phyloP scores from a whole-genome alignment of 2,888 invertebrate genomes.

The Zootermopsis nevadensis region DNA sequence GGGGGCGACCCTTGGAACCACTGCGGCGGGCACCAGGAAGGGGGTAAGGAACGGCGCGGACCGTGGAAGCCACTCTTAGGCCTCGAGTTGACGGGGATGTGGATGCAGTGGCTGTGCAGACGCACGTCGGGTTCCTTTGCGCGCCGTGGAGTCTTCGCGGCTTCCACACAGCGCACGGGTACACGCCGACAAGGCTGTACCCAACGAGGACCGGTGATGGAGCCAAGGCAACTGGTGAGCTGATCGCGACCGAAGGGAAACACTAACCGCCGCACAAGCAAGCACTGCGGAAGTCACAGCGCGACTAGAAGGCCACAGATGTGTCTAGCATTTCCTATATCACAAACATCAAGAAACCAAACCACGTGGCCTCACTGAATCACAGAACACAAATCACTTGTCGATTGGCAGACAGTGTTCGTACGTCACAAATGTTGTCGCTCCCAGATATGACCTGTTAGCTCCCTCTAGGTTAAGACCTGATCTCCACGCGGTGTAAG shows the following conservation, averaged over 20 bases:
- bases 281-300: background rate
- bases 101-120: conserved; percentile 22
- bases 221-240: conserved; percentile 52
- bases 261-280: background rate
- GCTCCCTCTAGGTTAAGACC: too few species aligned
- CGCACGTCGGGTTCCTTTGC: conserved; percentile 22
- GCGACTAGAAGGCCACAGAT: background rate
- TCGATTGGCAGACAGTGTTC: background rate
- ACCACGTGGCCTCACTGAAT: conserved; percentile 1
- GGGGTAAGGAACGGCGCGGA: conserved; percentile 57
- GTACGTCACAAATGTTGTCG: too few species aligned
- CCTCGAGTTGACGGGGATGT: conserved; percentile 46
- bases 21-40: conserved; percentile 50
- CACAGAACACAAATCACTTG: background rate
- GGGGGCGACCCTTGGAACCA: conserved; percentile 48
- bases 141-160: conserved; percentile 55
- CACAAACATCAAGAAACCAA: background rate
- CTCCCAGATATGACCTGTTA: too few species aligned
- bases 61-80: conserved; percentile 57
- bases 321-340: background rate
- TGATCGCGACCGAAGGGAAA: conserved; percentile 31
- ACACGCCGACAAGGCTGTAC: conserved; percentile 69
- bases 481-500: too few species aligned
- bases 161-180: conserved; percentile 68
- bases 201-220: conserved; percentile 58